Percentiles rank a stretch among this genome's conserved stretches.
These are phyloP conservation scores for Lasioglossum morio DNA, from an alignment of 2,888 invertebrate species.

Conservation along the genomic window DNA sequence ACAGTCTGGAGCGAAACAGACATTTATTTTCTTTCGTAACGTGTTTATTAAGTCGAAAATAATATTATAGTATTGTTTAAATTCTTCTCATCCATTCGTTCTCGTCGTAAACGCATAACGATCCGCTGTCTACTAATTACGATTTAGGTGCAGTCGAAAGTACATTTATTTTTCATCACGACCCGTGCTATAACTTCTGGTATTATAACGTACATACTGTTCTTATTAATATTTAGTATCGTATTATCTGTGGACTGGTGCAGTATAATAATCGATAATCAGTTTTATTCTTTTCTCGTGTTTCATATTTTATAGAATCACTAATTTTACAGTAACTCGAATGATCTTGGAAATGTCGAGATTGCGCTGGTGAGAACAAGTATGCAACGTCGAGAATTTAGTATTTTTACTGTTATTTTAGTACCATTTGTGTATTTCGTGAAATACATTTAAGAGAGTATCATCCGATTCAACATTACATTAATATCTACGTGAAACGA, in stretches of 20 bases:
- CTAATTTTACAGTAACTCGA: constrained; percentile 24
- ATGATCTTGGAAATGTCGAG: not conserved
- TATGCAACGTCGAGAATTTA: constrained; percentile 23
- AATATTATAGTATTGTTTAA: too few species aligned
- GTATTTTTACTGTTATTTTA: constrained; percentile 42
- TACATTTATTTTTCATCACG: constrained; percentile 32
- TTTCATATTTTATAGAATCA: constrained; percentile 13
- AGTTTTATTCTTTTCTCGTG: not conserved
- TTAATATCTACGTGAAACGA: constrained; percentile 45
- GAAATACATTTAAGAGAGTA: constrained; percentile 43
- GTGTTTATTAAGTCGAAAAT: too few species aligned
- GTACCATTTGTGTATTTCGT: constrained; percentile 30
- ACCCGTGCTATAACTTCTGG: constrained; percentile 50
- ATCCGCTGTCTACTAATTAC: not conserved
- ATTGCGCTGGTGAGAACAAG: not conserved
- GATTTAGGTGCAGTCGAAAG: constrained; percentile 40
- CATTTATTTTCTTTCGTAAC: too few species aligned
- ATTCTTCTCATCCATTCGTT: too few species aligned
- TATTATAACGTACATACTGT: constrained; percentile 19
- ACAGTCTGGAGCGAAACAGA: too few species aligned
- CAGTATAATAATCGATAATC: constrained; percentile 30
- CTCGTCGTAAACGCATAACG: too few species aligned
- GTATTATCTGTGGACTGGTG: constrained; percentile 45
- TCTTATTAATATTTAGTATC: constrained; percentile 41
- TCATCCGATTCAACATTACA: constrained; percentile 36